Evolutionary conservation across 2,797 vertebrate genomes (phyloP), one percentile per base, ranked within the genome.

Genomic region (Pseudotriccus pelzelni): DNA sequence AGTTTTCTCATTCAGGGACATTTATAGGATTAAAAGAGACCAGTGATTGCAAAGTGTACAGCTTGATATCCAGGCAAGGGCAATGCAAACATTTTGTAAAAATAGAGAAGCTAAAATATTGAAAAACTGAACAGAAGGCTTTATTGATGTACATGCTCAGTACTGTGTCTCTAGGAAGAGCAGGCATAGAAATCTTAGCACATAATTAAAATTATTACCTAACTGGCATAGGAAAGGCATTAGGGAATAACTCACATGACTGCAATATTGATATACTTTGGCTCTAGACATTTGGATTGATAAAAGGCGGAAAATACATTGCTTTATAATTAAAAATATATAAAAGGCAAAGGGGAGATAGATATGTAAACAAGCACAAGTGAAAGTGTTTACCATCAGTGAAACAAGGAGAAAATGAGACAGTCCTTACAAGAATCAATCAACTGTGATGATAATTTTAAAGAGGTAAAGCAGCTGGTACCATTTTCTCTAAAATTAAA

Each of bases 191-290:
- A 86, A 85, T 68, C 34, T 88, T 53, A 70, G 14, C 41, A 46
- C 66, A 58, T 85, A 87, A 92, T 87, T 84, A 93, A 87, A 84
- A 92, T 91, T 73, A 70, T 79, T 83, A 49, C 41, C 63, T 89
- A 86, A 96, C 72, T 87, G 84, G 46, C 58, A 60, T 43, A 64
- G 24, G 34, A 91, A 49, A 82, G 41, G 27, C 47, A 77, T 87
- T 74, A 93, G 68, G 75, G 56, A 90, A 68, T 77, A 74, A 56
- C 37, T 85, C 30, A 53, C 7, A 25, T 27, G 23, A 27, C 34
- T 85, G 41, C 39, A 87, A 58, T 93, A 83, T 85, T 93, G 46
- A 80, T 85, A 85, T 39, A 18, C 13, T 14, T 9, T 68, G 53
- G 20, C 28, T 80, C 4, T 67, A 69, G 72, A 70, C 67, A 0